Percentiles rank a stretch among this genome's conserved stretches.
phyloP scores from a whole-genome alignment of 2,113 vertebrate species.

The Apaloderma vittatum region DNA sequence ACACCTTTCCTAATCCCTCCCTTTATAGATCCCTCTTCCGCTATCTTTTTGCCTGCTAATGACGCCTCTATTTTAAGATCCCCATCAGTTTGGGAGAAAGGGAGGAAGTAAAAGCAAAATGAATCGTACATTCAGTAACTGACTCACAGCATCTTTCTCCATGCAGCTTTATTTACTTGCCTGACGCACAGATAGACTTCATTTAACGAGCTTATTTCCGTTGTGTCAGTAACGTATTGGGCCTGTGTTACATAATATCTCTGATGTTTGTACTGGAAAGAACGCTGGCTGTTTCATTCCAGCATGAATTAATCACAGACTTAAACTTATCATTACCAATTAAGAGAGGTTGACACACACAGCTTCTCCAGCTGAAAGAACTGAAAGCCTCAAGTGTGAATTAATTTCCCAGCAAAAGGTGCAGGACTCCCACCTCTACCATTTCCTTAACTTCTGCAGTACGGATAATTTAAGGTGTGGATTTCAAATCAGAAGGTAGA shows the following conservation, averaged over 20 bases:
- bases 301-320: not conserved
- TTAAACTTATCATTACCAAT: not conserved
- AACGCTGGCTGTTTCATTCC: not conserved
- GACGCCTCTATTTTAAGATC: not conserved
- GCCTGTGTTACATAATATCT: not conserved
- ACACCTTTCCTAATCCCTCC: not conserved
- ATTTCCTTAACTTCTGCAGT: not conserved
- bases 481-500: not conserved
- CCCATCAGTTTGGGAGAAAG: not conserved
- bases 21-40: not conserved
- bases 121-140: not conserved
- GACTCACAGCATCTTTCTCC: not conserved
- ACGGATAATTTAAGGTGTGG: not conserved
- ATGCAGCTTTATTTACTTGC: constrained; percentile 33
- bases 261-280: not conserved
- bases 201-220: constrained; percentile 17
- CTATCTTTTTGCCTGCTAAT: not conserved
- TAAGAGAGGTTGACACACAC: not conserved
- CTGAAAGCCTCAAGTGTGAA: not conserved
- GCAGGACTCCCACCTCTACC: not conserved
- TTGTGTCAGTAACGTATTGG: not conserved
- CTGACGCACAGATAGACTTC: constrained; percentile 6
- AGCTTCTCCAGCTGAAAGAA: not conserved
- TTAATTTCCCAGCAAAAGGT: not conserved
- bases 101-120: not conserved